Percentiles rank a stretch among this genome's conserved stretches.
Conservation (phyloP, 2,797 vertebrate species). For the Sebastes iracundus region DNA sequence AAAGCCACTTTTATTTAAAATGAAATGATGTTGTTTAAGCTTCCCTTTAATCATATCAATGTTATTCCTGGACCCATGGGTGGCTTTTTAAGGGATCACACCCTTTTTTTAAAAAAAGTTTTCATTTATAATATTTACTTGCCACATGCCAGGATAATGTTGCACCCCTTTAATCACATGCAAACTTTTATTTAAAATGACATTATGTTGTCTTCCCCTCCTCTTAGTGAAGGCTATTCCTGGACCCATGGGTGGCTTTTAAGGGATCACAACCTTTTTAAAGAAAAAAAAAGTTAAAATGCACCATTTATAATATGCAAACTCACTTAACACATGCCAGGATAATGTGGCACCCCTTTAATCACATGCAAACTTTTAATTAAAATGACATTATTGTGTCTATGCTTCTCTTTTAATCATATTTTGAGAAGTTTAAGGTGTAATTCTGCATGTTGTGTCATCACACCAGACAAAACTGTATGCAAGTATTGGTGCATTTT, state of each 20-base stretch:
- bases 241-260: conserved; percentile 1
- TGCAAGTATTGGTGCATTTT: neutral
- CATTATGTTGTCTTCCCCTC: too few relatives aligned
- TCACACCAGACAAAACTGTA: neutral
- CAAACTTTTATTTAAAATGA: neutral
- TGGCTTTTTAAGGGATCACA: too few relatives aligned
- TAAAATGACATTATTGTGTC: accelerated
- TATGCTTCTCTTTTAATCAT: neutral
- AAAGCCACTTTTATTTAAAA: too few relatives aligned
- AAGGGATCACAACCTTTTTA: too few relatives aligned
- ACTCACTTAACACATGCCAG: too few relatives aligned
- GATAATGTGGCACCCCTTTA: neutral
- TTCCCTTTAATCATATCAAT: too few relatives aligned
- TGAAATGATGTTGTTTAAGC: too few relatives aligned
- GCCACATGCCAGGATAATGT: too few relatives aligned
- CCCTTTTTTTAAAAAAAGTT: too few relatives aligned
- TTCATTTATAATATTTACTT: too few relatives aligned
- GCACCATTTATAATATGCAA: too few relatives aligned
- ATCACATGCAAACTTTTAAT: neutral
- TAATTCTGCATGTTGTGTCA: neutral
- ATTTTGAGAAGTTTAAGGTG: neutral
- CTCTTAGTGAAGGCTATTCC: conserved; percentile 49
- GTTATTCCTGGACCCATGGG: conserved; percentile 58
- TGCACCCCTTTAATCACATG: neutral
- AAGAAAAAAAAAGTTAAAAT: too few relatives aligned